Conservation (phyloP, 1,140 invertebrate genomes). For the Ceratina australensis region DNA sequence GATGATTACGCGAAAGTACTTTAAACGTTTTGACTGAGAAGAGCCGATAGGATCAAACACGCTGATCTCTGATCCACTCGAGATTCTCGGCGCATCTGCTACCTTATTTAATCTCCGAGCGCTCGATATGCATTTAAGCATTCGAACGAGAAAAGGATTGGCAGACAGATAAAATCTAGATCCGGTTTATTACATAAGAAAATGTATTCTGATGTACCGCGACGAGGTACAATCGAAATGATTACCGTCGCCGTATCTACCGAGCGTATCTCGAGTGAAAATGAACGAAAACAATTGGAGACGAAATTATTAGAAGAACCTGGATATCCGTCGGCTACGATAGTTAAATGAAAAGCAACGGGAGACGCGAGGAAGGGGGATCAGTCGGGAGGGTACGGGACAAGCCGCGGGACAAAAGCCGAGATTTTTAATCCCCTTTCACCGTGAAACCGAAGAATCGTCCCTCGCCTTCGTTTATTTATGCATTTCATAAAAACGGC, state of each 20-base stretch:
- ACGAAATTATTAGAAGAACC: neutral
- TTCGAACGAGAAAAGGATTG: too few relatives aligned
- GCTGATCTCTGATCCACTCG: constrained; percentile 4
- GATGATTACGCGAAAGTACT: neutral
- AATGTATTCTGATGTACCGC: too few relatives aligned
- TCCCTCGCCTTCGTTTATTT: constrained; percentile 38
- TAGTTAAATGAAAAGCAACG: constrained; percentile 17
- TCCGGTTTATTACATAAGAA: too few relatives aligned
- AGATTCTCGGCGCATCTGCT: neutral
- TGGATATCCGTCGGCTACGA: constrained; percentile 4
- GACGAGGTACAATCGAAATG: too few relatives aligned
- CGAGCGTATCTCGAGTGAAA: neutral
- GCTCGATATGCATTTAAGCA: neutral
- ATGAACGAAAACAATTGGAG: neutral
- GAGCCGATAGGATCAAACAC: neutral
- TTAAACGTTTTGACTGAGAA: neutral
- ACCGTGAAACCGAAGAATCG: constrained; percentile 29
- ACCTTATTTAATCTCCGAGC: neutral
- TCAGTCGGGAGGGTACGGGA: neutral
- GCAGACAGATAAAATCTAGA: too few relatives aligned
- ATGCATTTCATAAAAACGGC: constrained; percentile 49
- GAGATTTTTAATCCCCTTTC: constrained; percentile 38
- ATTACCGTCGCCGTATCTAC: too few relatives aligned
- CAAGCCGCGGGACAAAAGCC: constrained; percentile 5
- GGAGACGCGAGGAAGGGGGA: neutral